Base-by-base conservation (phyloP, 2,888 invertebrate genomes). In the Axea sp. region DNA sequence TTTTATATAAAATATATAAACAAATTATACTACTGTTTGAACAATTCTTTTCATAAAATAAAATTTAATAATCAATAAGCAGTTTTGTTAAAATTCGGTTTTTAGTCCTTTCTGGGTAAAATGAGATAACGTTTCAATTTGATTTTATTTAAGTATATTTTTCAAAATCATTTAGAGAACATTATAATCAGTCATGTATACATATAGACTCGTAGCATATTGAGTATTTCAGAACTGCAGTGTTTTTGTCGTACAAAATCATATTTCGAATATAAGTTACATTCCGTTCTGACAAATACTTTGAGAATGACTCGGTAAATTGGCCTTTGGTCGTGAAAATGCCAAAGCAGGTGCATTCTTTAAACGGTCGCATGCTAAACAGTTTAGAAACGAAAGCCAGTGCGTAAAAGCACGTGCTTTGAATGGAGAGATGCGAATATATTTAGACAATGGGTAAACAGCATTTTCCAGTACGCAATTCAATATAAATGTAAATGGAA, bases 401-500 rank as follows among this genome's bases (percentile, higher is more conserved):
- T 67, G 67, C 67, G 73, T 73, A 62, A 68, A 59, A 62, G 67
- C 67, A 57, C 73, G 67, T 73, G 68, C 45, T 39, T 31, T 43
- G 82, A 82, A 82, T 80, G 77, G 81, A 84, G 81, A 83, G 81
- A 83, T 80, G 77, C 79, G 82, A 82, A 83, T 82, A 80, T 82
- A 83, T 78, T 80, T 78, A 60, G 80, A 78, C 76, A 77, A 77
- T 77, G 79, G 78, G 80, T 79, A 81, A 80, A 81, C 80, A 81
- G 73, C 74, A 65, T 73, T 62, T 65, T 69, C 67, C 74, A 65
- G 69, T 72, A 69, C 69, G 74, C 65, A 68, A 53, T 86, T 85
- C 86, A 86, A 86, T 86, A 86, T 86, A 86, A 86, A 86, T 86
- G 86, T 86, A 86, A 86, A 86, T 86, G 83, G 83, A 85, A 83